Conservation (phyloP, 2,113 vertebrate species). For the Limnothrissa miodon region DNA sequence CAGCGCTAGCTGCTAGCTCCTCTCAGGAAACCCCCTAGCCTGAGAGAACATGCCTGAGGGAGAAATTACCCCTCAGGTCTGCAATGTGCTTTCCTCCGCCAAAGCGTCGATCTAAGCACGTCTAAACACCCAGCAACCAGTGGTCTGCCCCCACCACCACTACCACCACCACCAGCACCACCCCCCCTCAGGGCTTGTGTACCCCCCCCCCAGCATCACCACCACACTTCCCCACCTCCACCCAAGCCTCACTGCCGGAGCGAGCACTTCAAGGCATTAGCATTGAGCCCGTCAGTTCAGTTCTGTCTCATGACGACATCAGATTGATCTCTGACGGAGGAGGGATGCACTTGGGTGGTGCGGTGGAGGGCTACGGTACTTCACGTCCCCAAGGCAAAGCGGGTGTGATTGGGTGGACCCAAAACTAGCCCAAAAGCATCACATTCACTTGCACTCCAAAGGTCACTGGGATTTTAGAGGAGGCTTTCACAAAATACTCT, state of each 20-base stretch:
- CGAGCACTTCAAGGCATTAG: neutral
- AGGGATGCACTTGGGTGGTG: neutral
- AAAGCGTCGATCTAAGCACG: constrained; percentile 11
- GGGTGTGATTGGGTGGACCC: neutral
- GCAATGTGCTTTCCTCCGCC: constrained; percentile 5
- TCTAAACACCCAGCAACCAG: neutral
- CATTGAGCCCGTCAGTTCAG: neutral
- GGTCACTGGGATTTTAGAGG: too few species aligned
- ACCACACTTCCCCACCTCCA: neutral
- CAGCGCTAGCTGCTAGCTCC: neutral
- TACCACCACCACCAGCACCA: neutral
- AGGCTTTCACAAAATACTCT: neutral
- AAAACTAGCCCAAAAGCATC: neutral
- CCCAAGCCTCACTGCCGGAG: neutral
- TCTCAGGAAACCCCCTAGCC: neutral
- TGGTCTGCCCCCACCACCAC: constrained; percentile 1
- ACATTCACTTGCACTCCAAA: neutral
- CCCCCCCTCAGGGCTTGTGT: constrained; percentile 8
- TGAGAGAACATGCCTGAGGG: constrained; percentile 8
- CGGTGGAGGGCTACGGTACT: neutral
- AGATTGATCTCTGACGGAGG: neutral
- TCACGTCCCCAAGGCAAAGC: neutral
- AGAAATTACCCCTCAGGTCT: constrained; percentile 11
- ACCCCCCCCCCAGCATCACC: neutral
- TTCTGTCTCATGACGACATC: neutral